These are phyloP conservation scores for Anarhynchus alexandrinus DNA, from an alignment of 2,113 vertebrate species.

Conservation along the genomic window DNA sequence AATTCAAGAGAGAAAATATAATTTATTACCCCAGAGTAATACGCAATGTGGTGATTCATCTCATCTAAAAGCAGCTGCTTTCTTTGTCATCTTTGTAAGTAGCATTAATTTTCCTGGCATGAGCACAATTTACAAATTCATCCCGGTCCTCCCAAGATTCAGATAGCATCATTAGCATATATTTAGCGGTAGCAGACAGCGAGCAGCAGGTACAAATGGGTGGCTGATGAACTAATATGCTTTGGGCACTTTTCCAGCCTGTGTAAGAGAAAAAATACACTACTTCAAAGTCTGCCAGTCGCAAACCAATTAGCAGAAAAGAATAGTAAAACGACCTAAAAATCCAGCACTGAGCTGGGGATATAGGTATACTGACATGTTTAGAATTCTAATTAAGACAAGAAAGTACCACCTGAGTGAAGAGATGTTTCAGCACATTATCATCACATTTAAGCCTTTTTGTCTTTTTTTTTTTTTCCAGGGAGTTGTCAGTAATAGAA, in stretches of 20 bases:
- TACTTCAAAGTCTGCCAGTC: not conserved
- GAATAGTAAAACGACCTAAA: not conserved
- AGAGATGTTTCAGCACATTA: not conserved
- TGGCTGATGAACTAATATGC: slow-evolving; percentile 2
- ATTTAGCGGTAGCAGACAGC: slow-evolving; percentile 8
- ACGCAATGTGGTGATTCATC: not conserved
- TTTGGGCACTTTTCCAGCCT: not conserved
- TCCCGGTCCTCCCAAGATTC: not conserved
- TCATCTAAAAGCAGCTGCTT: slow-evolving; percentile 2
- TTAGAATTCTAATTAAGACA: not conserved
- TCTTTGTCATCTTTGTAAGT: slow-evolving; percentile 15
- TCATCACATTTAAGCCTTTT: not conserved
- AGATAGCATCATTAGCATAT: slow-evolving; percentile 15
- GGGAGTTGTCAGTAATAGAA: not conserved
- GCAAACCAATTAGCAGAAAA: not conserved
- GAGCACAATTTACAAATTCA: slow-evolving; percentile 8
- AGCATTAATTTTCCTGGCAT: not conserved
- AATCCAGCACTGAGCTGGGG: not conserved
- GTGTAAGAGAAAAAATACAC: not conserved
- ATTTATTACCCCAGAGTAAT: slow-evolving; percentile 30
- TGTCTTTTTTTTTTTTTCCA: not conserved
- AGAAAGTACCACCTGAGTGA: not conserved
- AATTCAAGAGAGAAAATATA: slow-evolving; percentile 15
- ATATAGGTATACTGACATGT: not conserved
- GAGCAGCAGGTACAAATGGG: slow-evolving; percentile 24